Evolutionary conservation across 1,140 invertebrate genomes (phyloP), one percentile per base, ranked within the genome.

Genomic region (Trichomalopsis sarcophagae): DNA sequence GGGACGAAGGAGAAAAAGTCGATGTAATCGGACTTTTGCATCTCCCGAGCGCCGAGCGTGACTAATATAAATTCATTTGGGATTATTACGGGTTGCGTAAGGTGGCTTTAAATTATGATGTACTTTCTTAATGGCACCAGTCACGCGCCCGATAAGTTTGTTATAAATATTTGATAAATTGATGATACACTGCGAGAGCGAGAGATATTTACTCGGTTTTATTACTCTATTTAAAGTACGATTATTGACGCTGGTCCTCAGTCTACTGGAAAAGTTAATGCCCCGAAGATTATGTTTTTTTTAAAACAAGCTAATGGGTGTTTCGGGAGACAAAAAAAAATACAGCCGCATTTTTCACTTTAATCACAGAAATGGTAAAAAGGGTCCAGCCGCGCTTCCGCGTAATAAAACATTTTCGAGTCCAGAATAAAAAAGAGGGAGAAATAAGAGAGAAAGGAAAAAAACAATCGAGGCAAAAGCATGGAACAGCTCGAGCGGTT

Each of bases 391-490:
- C 55, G 50, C 17, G 17, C 50, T 14, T 55, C 55, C 7, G 55
- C 55, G 55, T n/a, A 33, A 36, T 73, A 36, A 80, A 80, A 27
- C 33, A 69, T 80, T 80, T 80, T 81, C n/a, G 44, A 71, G 40
- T 73, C 27, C 11, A 23, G n/a, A 62, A 44, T 62, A 62, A 62
- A 21, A 62, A 62, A 30, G 17, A 62, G 62, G 55, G 30, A 36
- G 47, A 62, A 74, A 23, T n/a, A 62, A 71, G 9, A 44, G 36
- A 44, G 21, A 47, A 68, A 36, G 33, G 5, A 73, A 71, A 62
- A 75, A 82, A 82, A 82, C 81, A 82, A 82, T 82, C 30, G 47
- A 75, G 71, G 44, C 13, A 82, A 82, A 75, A 82, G 71, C 50
- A 44, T 50, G 81, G 44, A 44, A 76, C 47, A n/a, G 33, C 66